Conservation (phyloP, 2,888 invertebrate genomes). For the Eudasyphora cyanicolor region DNA sequence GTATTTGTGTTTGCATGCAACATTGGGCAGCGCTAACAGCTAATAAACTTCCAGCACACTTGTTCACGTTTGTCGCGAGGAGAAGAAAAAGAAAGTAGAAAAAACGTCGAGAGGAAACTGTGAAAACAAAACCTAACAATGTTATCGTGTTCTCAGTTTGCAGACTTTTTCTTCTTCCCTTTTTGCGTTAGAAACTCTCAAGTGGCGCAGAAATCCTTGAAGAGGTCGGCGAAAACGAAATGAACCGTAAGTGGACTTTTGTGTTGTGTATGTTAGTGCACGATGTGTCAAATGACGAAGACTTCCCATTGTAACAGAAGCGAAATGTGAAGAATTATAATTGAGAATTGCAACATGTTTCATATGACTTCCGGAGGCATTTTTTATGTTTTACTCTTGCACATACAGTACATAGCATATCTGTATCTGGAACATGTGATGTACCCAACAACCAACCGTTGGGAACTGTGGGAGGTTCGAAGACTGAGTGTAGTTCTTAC, state of each 20-base stretch:
- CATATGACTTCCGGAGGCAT: constrained; percentile 48
- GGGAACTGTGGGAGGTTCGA: too few species aligned
- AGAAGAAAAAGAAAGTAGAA: neutral
- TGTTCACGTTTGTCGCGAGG: constrained; percentile 19
- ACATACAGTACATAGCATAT: too few species aligned
- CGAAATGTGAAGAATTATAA: constrained; percentile 37
- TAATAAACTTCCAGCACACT: constrained; percentile 48
- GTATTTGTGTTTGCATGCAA: constrained; percentile 39
- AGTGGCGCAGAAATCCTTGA: neutral
- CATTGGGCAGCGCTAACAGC: constrained; percentile 30
- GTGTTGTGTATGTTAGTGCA: neutral
- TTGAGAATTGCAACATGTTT: constrained; percentile 57
- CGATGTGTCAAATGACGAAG: constrained; percentile 1
- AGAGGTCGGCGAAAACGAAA: constrained; percentile 25
- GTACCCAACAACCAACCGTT: too few species aligned
- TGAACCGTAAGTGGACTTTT: constrained; percentile 27
- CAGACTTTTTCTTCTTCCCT: neutral
- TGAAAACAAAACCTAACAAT: constrained; percentile 9
- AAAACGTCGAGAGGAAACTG: neutral
- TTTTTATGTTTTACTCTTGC: too few species aligned
- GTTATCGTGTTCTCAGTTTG: constrained; percentile 29
- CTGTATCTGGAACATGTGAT: too few species aligned
- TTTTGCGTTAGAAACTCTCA: neutral
- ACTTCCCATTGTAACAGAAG: neutral
- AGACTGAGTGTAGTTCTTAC: too few species aligned